Evolutionary conservation across 2,113 vertebrate species (phyloP).

Genomic region (Donacobius atricapilla): DNA sequence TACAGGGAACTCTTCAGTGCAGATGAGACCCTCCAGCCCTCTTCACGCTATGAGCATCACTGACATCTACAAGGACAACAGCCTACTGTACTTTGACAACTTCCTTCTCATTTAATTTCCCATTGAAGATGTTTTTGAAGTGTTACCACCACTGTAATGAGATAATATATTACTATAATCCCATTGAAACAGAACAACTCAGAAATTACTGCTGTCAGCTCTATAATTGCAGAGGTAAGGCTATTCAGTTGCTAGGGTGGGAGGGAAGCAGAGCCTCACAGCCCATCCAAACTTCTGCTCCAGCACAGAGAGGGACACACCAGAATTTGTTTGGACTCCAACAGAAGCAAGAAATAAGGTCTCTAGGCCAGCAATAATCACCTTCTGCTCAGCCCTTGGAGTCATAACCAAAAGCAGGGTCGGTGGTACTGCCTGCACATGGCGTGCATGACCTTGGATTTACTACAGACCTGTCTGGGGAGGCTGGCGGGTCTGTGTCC

Average conservation of each 20-base stretch:
- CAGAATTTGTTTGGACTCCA: background rate
- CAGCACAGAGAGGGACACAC: background rate
- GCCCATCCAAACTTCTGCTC: background rate
- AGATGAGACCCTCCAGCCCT: background rate
- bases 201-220: background rate
- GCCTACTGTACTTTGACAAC: background rate
- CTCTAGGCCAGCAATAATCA: background rate
- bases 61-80: background rate
- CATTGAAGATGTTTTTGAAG: background rate
- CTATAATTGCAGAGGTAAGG: background rate
- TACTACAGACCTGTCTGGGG: background rate
- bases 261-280: background rate
- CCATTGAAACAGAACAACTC: background rate
- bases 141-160: background rate
- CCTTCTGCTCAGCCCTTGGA: background rate
- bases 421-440: rapidly evolving
- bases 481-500: background rate
- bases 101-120: background rate
- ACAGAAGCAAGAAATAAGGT: background rate
- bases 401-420: background rate
- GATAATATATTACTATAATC: background rate
- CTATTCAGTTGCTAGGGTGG: too few relatives aligned
- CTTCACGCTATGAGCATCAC: background rate
- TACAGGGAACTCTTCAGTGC: background rate
- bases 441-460: rapidly evolving